Percentiles rank a stretch among this genome's conserved stretches.
phyloP scores from a whole-genome alignment of 2,888 invertebrate genomes.

The Agrotis clavis region DNA sequence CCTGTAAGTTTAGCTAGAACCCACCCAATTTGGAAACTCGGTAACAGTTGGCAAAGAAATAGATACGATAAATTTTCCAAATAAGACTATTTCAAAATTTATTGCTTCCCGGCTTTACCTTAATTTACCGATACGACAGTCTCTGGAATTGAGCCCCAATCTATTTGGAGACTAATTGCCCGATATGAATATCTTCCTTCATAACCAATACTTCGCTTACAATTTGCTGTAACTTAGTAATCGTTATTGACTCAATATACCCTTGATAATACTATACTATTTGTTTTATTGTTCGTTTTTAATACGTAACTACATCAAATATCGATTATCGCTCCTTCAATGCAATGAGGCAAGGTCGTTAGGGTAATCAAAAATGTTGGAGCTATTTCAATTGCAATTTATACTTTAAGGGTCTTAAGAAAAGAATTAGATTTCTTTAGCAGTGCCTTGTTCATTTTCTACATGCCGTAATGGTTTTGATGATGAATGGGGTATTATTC shows the following conservation, averaged over 20 bases:
- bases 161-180: slow-evolving; percentile 39
- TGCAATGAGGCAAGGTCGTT: slow-evolving; percentile 74
- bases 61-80: slow-evolving; percentile 48
- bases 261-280: slow-evolving; percentile 37
- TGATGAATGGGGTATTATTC: slow-evolving; percentile 69
- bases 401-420: slow-evolving; percentile 58
- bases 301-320: slow-evolving; percentile 70
- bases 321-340: slow-evolving; percentile 74
- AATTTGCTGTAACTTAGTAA: slow-evolving; percentile 14
- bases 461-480: slow-evolving; percentile 62
- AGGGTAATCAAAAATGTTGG: slow-evolving; percentile 67
- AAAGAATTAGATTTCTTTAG: slow-evolving; percentile 61
- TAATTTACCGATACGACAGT: slow-evolving; percentile 51
- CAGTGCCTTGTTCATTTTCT: slow-evolving; percentile 62
- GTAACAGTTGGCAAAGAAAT: slow-evolving; percentile 45
- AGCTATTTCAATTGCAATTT: slow-evolving; percentile 56
- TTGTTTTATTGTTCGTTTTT: slow-evolving; percentile 56
- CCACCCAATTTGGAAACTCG: slow-evolving; percentile 23
- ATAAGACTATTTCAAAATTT: slow-evolving; percentile 51
- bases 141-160: slow-evolving; percentile 35
- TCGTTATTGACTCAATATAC: slow-evolving; percentile 19
- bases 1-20: slow-evolving; percentile 21
- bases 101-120: slow-evolving; percentile 46
- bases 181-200: slow-evolving; percentile 30
- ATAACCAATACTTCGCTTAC: slow-evolving; percentile 11